Percentiles rank a stretch among this genome's conserved stretches.
Conservation (phyloP, 2,888 invertebrate species). For the Hyppa rectilinea region DNA sequence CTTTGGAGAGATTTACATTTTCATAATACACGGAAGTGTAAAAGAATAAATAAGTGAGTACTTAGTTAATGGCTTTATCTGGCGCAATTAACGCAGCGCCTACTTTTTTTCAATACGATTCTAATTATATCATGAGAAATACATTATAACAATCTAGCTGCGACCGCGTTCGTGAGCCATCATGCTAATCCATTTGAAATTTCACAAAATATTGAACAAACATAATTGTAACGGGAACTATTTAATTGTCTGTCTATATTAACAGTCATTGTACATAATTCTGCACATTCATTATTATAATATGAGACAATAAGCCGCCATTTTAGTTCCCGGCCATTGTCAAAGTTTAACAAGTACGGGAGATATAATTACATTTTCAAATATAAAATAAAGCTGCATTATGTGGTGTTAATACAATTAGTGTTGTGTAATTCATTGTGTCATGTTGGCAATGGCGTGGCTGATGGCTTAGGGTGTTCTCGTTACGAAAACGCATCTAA, state of each 20-base stretch:
- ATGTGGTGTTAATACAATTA: slow-evolving; percentile 86
- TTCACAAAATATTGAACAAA: slow-evolving; percentile 85
- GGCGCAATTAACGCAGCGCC: slow-evolving; percentile 71
- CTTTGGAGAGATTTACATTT: slow-evolving; percentile 43
- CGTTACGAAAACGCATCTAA: slow-evolving; percentile 79
- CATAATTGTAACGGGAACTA: slow-evolving; percentile 79
- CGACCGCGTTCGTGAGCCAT: slow-evolving; percentile 69
- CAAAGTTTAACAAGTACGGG: slow-evolving; percentile 83
- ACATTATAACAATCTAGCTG: slow-evolving; percentile 69
- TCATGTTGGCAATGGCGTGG: slow-evolving; percentile 59
- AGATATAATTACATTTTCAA: slow-evolving; percentile 86
- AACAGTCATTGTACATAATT: slow-evolving; percentile 79
- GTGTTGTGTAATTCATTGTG: slow-evolving; percentile 85
- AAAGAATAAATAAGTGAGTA: slow-evolving; percentile 63
- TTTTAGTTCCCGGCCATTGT: slow-evolving; percentile 87
- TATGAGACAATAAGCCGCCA: slow-evolving; percentile 84
- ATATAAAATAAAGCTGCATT: slow-evolving; percentile 84
- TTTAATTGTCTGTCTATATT: slow-evolving; percentile 77
- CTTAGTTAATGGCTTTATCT: slow-evolving; percentile 70
- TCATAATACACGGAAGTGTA: slow-evolving; percentile 66
- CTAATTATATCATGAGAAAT: slow-evolving; percentile 83
- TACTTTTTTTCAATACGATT: slow-evolving; percentile 79
- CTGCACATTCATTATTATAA: slow-evolving; percentile 81
- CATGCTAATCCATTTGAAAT: slow-evolving; percentile 71
- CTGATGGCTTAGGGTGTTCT: slow-evolving; percentile 62